Base-by-base conservation (phyloP, 1,140 invertebrate genomes). In the Zaprionus gabonicus region DNA sequence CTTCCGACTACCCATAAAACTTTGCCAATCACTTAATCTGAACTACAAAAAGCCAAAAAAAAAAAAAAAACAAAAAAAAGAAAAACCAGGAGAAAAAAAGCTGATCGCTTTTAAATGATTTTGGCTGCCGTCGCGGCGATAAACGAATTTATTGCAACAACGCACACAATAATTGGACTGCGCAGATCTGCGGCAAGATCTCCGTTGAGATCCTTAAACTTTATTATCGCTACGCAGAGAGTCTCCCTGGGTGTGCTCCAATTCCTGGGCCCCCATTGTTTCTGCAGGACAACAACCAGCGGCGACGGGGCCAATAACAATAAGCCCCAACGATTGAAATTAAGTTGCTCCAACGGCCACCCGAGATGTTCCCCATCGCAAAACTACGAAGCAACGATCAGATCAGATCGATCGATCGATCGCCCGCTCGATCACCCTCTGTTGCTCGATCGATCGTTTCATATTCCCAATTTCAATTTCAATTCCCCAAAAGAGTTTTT, bases 121-220 rank as follows among this genome's bases (percentile, higher is more conserved):
- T 90, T 82, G 78, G 85, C 84, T 87, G 81, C 78, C 78, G 83
- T 70, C 23, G 70, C 84, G 87, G 87, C 87, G 87, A 91, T 91
- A 91, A 91, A 91, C 87, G 87, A 91, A 91, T 91, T 91, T 91
- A 91, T 91, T 91, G 88, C 87, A 91, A 87, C 87, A 87, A 81
- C 82, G 86, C 87, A 91, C 65, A 86, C 80, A 87, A 83, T 91
- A 91, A 91, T 91, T 91, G 87, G 85, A 79, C 76, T 78, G 56
- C 31, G 31, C 71, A 65, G 57, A 62, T 63, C 66, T 58, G 51
- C 60, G 44, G 20, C 20, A 12, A 60, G 68, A 82, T 68, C 68
- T 59, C 56, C 56, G 75, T 25, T 34, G 7, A 67, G 67, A 88
- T 87, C 71, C 81, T 88, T 88, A 88, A 88, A 76, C 56, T 84